Percentiles rank a stretch among this genome's conserved stretches.
These are phyloP conservation scores for Cranoglanis bouderius DNA, from an alignment of 2,113 vertebrate genomes.

Conservation along the genomic window DNA sequence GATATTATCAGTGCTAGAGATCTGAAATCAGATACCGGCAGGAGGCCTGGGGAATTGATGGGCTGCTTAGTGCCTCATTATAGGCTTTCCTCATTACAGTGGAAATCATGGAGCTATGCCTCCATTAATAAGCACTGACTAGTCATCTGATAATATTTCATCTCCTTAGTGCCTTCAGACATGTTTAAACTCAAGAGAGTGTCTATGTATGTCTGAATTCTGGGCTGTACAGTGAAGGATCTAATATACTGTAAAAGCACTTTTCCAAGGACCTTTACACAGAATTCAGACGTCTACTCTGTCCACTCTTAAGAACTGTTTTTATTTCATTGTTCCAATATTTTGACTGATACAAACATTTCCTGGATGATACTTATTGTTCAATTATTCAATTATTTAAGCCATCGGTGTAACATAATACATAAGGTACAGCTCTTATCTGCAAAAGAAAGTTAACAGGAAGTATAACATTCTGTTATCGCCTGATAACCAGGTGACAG, in stretches of 20 bases:
- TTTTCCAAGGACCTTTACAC: background rate
- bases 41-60: conserved; percentile 11
- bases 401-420: background rate
- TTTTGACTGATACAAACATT: background rate
- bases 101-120: background rate
- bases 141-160: background rate
- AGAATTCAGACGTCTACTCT: background rate
- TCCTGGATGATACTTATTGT: background rate
- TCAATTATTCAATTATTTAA: background rate
- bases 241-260: background rate
- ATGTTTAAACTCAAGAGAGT: background rate
- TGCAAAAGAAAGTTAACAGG: background rate
- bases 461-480: background rate
- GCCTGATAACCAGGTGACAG: background rate
- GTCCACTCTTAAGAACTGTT: background rate
- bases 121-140: conserved; percentile 22
- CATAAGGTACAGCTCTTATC: background rate
- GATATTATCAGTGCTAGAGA: conserved; percentile 15
- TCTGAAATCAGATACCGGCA: conserved; percentile 28
- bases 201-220: background rate
- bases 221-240: background rate
- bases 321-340: background rate
- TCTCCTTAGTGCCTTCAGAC: background rate
- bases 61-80: conserved; percentile 38
- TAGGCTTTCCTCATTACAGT: background rate